phyloP scores from a whole-genome alignment of 2,888 invertebrate species.

The Sabatieria punctata region DNA sequence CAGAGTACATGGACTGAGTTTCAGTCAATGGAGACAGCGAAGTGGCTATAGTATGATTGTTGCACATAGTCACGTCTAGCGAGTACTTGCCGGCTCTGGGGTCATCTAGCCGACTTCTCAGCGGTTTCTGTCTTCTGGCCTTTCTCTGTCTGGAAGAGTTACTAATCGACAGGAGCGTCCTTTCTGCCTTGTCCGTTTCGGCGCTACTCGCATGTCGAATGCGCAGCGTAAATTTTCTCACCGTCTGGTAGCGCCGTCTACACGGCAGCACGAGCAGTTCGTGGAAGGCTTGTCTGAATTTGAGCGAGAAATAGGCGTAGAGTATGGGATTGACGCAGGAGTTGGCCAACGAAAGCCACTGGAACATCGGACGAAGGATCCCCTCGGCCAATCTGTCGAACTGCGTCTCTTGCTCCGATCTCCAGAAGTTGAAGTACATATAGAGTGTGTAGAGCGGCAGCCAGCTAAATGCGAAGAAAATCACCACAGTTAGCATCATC shows the following conservation, averaged over 20 bases:
- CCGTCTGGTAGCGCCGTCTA: conserved; percentile 10
- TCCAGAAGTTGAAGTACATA: conserved; percentile 5
- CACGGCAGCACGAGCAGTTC: conserved; percentile 25
- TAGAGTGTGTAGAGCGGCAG: conserved; percentile 10
- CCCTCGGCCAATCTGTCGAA: conserved; percentile 2
- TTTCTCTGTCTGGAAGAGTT: too few relatives aligned
- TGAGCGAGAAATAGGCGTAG: conserved; percentile 20
- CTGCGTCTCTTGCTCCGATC: background rate
- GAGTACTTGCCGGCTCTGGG: too few relatives aligned
- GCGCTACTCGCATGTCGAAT: too few relatives aligned
- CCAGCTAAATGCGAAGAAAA: conserved; percentile 11
- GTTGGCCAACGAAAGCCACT: conserved; percentile 27
- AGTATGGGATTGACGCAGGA: conserved; percentile 27
- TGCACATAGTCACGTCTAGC: too few relatives aligned
- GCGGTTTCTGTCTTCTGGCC: too few relatives aligned
- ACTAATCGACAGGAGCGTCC: too few relatives aligned
- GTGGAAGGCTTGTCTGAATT: conserved; percentile 18
- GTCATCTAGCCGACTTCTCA: too few relatives aligned
- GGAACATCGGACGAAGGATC: conserved; percentile 23
- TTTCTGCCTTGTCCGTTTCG: too few relatives aligned
- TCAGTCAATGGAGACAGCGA: too few relatives aligned
- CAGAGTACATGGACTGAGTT: too few relatives aligned
- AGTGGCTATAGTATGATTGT: too few relatives aligned
- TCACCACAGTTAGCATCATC: conserved; percentile 12
- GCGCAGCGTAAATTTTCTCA: too few relatives aligned